Evolutionary conservation across 2,797 vertebrate genomes (phyloP).

Genomic region (Anisognathus igniventris): DNA sequence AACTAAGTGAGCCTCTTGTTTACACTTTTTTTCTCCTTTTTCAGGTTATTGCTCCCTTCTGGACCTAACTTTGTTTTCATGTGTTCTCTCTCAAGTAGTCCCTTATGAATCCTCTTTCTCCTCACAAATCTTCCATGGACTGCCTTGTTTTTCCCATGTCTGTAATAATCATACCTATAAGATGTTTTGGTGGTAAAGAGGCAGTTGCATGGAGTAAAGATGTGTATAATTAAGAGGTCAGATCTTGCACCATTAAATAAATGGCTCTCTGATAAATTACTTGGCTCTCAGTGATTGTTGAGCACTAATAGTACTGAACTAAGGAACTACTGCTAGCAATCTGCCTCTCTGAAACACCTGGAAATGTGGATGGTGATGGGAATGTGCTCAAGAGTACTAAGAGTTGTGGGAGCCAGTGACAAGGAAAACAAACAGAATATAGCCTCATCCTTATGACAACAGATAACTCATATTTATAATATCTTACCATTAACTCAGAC

Average conservation of each 20-base stretch:
- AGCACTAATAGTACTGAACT: neutral
- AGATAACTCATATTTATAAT: neutral
- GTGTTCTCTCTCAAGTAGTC: neutral
- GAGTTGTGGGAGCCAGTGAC: neutral
- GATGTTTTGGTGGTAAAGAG: neutral
- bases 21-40: neutral
- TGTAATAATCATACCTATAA: neutral
- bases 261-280: neutral
- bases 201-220: neutral
- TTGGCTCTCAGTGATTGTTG: neutral
- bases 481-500: neutral
- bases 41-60: neutral
- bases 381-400: neutral
- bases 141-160: neutral
- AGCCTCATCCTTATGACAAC: neutral
- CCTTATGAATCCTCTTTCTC: neutral
- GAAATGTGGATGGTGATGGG: neutral
- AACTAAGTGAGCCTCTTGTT: neutral
- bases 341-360: neutral
- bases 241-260: neutral
- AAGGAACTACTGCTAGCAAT: neutral
- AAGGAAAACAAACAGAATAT: neutral
- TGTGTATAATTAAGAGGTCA: neutral
- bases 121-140: neutral
- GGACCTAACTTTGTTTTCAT: neutral